Evolutionary conservation across 2,888 invertebrate genomes (phyloP), one percentile per base, ranked within the genome.

Genomic region (Baccha elongata): DNA sequence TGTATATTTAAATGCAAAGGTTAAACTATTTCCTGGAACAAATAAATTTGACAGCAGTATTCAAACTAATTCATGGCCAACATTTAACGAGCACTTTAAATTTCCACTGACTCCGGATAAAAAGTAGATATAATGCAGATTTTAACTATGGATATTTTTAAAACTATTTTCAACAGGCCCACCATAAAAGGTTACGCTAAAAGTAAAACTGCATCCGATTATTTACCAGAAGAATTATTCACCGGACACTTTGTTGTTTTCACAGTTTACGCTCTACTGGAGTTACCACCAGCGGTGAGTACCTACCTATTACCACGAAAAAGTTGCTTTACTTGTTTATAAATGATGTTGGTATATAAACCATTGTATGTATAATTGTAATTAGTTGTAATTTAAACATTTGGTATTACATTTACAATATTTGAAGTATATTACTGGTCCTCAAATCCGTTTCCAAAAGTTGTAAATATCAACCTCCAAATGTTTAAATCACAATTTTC

Each of bases 31-130:
- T 88, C 96, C 96, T 0, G 94, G 94, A 8, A 94, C 94, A 86
- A 94, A 93, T 85, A 95, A 95, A 89, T 94, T 92, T 88, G 96
- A 96, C 90, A 95, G 95, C 19, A 92, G 93, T 67, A 91, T 94
- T 86, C 94, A 94, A 88, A 94, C 94, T 85, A 94, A 94, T 87
- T 94, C 95, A 0, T 95, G 95, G 95, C 96, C 96, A 0, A 93
- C 94, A 68, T 95, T 95, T 92, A 95, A 96, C 88, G 95, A 96
- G 90, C 95, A 94, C 85, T 95, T 95, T 87, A 93, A 92, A 86
- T 96, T 96, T 88, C 92, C 92, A 48, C 87, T 95, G 78, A 92
- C 92, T 86, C 93, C 91, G 2, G 88, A 89, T 50, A 88, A 88
- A 32, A 91, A 91, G 91, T 90, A 84, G 85, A 87, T 86, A 7